Base-by-base conservation (phyloP, 2,888 invertebrate genomes). In the Lasioglossum villosulum region DNA sequence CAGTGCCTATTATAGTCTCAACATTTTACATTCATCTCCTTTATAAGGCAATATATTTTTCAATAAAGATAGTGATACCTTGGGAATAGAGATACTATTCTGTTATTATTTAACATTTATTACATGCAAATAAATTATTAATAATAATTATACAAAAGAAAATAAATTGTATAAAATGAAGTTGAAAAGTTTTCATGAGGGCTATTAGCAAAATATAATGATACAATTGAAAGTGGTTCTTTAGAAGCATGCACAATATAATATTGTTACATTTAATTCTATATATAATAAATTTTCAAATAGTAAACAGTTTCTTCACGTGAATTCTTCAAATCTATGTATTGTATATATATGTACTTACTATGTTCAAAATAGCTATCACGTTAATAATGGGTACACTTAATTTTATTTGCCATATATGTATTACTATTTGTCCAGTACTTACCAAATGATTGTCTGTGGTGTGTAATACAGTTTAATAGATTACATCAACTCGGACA, bases 1-100 rank as follows among this genome's bases (percentile, higher is more conserved):
- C 90, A 93, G 91, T 94, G 93, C 92, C 90, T 93, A 89, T 89
- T 93, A 89, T 91, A 90, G 76, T 92, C 90, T 86, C 82, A 92
- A 84, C 90, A 90, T 86, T 91, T 75, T 45, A 34, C 48, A 23
- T 68, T 78, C 48, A 74, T 72, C 56, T 63, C 30, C 16, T 68
- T 78, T 71, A 48, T 75, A 75, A 78, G 63, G 37, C 37, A 42
- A 84, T 75, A 76, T 78, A 71, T 86, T 82, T 52, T 16, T 80
- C 19, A 79, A 70, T 74, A 74, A 78, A 80, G 48, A 83, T 66
- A 84, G 68, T 84, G 78, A 63, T 75, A 74, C 56, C 27, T 71
- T 71, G 37, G 76, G 68, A 85, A 85, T 78, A 66, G 75, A 85
- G 52, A 73, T 77, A 79, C 78, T 85, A 71, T 87, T 68, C 39